Evolutionary conservation across 2,113 vertebrate species (phyloP).

Genomic region (Ovis aries): DNA sequence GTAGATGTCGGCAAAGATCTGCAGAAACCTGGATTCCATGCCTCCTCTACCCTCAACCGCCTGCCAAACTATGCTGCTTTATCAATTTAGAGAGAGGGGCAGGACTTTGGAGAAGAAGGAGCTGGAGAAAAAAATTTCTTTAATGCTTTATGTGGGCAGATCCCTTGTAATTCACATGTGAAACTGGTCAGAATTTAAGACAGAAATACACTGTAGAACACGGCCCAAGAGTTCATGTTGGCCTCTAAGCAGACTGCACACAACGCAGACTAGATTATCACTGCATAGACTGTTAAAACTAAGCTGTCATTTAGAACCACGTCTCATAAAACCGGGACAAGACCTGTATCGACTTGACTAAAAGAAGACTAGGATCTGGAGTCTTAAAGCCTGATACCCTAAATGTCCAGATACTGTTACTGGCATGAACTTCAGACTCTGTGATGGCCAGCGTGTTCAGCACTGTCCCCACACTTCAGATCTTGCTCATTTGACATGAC

Average conservation of each 20-base stretch:
- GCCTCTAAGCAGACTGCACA: background rate
- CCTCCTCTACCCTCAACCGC: fast-evolving
- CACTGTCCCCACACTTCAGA: background rate
- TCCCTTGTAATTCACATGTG: background rate
- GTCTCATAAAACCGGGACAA: background rate
- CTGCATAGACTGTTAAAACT: background rate
- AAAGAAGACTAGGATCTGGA: background rate
- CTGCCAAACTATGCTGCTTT: background rate
- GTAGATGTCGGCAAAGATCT: background rate
- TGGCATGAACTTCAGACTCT: background rate
- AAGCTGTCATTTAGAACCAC: background rate
- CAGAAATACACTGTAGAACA: background rate
- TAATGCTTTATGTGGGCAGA: background rate
- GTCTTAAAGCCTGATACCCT: background rate
- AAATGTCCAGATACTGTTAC: background rate
- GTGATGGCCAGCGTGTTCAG: background rate
- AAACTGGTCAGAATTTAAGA: background rate
- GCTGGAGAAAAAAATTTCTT: background rate
- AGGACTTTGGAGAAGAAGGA: background rate
- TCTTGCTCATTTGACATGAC: background rate
- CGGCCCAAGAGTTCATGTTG: background rate
- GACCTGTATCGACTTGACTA: background rate
- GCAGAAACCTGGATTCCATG: background rate
- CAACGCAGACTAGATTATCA: background rate
- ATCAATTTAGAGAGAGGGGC: background rate